A percentile compares a stretch with the other conserved stretches of the same genome.
phyloP scores from a whole-genome alignment of 2,113 vertebrate species.

The Heterochromis multidens region DNA sequence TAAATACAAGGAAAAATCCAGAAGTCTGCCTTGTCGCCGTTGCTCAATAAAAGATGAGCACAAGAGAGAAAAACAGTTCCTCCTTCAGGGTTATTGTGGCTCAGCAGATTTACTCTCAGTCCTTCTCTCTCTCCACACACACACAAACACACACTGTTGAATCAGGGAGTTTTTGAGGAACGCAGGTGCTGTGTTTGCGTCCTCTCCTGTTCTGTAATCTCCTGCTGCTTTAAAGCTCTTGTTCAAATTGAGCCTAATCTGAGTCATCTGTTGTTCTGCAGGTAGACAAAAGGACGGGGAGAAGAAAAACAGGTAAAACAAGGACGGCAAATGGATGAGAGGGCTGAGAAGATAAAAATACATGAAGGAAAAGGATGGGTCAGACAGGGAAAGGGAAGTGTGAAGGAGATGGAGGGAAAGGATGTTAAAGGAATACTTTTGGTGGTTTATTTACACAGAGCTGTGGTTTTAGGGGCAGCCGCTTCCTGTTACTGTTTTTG shows the following conservation, averaged over 20 bases:
- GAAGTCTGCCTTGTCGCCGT: background rate
- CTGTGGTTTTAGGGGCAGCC: background rate
- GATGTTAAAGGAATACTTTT: background rate
- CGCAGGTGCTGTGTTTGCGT: constrained; percentile 4
- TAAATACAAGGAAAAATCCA: background rate
- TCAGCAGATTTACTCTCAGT: constrained; percentile 20
- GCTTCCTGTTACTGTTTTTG: too few relatives aligned
- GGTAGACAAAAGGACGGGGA: background rate
- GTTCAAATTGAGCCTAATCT: background rate
- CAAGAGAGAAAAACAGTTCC: background rate
- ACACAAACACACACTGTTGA: background rate
- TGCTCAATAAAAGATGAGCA: constrained; percentile 41
- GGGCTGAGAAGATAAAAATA: background rate
- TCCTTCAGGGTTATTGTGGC: constrained; percentile 24
- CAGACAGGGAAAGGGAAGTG: background rate
- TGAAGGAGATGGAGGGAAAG: background rate
- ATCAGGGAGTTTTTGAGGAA: constrained; percentile 9
- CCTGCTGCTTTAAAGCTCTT: constrained; percentile 14
- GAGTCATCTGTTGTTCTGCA: background rate
- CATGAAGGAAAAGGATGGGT: background rate
- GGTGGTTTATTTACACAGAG: background rate
- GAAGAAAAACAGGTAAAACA: background rate
- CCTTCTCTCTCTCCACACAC: background rate
- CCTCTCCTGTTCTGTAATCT: constrained; percentile 10
- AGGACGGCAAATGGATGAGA: background rate